These are phyloP conservation scores for Cygnus olor DNA, from an alignment of 2,797 vertebrate genomes.

Conservation along the genomic window DNA sequence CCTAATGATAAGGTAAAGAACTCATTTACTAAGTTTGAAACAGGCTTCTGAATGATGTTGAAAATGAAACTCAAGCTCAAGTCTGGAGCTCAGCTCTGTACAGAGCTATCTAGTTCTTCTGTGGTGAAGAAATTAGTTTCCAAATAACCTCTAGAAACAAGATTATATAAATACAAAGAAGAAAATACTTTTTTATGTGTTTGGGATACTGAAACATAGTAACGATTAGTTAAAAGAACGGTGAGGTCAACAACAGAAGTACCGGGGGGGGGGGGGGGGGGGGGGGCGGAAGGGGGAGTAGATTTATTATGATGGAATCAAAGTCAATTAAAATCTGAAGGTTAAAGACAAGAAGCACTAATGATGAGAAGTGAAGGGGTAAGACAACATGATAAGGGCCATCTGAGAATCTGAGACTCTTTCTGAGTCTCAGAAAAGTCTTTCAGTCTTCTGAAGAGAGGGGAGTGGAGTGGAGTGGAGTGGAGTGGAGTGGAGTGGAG, in stretches of 20 bases:
- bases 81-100: not conserved
- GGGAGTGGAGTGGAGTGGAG: no score
- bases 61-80: not conserved
- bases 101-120: not conserved
- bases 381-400: not conserved
- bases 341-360: not conserved
- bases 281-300: not conserved
- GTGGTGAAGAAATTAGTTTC: not conserved
- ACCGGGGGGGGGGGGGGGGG: not conserved
- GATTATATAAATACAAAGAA: not conserved
- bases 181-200: not conserved
- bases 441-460: no score
- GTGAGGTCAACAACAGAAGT: not conserved
- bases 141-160: not conserved
- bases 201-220: not conserved
- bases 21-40: slow-evolving; percentile 26
- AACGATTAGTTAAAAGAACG: not conserved
- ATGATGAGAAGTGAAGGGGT: not conserved
- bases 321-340: not conserved
- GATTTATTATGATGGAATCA: not conserved
- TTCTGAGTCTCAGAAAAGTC: not conserved
- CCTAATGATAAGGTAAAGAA: slow-evolving; percentile 17
- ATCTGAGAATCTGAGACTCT: not conserved
- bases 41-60: not conserved
- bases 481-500: no score